Conservation (phyloP, 2,888 invertebrate genomes). For the Lasioglossum figueresi region DNA sequence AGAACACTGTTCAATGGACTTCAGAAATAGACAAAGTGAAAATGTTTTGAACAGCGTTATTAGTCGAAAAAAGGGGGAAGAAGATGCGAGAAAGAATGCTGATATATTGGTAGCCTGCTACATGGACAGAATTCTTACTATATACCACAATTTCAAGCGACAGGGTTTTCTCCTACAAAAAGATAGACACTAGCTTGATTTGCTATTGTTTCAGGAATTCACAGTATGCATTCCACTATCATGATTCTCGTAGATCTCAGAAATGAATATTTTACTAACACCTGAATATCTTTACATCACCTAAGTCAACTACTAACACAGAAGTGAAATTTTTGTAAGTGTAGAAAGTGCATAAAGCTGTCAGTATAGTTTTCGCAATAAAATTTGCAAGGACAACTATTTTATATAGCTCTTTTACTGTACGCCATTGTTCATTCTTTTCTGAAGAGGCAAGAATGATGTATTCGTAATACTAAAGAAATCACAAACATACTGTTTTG, state of each 20-base stretch:
- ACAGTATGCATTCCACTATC: not conserved
- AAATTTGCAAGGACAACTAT: not conserved
- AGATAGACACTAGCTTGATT: not conserved
- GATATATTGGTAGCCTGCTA: not conserved
- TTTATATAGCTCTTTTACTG: not conserved
- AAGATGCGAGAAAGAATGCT: not conserved
- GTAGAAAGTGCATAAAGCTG: constrained; percentile 17
- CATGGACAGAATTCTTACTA: not conserved
- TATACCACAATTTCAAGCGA: not conserved
- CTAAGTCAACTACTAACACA: not conserved
- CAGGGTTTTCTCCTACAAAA: not conserved
- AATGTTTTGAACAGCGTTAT: not conserved
- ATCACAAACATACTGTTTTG: not conserved
- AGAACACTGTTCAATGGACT: not conserved
- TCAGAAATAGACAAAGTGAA: not conserved
- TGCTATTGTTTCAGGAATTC: not conserved
- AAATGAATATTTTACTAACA: not conserved
- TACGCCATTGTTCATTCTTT: not conserved
- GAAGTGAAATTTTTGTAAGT: constrained; percentile 7
- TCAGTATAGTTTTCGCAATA: constrained; percentile 3
- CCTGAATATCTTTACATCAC: not conserved
- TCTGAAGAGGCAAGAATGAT: not conserved
- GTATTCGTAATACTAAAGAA: not conserved
- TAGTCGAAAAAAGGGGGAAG: not conserved
- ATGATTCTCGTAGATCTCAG: not conserved